These are phyloP conservation scores for Amphimedon queenslandica DNA, from an alignment of 37 sponge, comb jelly and placozoan species.

Conservation along the genomic window DNA sequence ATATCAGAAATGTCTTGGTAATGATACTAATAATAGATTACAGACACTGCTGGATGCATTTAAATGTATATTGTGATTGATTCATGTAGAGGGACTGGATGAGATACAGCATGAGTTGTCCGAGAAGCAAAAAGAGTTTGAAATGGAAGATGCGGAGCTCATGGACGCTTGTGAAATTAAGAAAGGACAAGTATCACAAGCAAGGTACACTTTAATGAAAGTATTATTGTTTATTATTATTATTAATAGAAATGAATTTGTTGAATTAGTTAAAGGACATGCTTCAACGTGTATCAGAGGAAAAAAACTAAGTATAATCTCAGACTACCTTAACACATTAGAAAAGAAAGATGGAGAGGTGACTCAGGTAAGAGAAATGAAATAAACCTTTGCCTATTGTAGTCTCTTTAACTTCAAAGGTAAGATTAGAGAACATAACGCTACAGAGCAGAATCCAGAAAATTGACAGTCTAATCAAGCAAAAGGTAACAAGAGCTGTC, in stretches of 20 bases:
- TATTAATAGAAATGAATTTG: not conserved
- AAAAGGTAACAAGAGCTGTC: constrained; percentile 47
- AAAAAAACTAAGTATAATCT: not conserved
- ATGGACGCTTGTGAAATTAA: constrained; percentile 48
- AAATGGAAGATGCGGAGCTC: constrained; percentile 31
- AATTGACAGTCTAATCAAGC: constrained; percentile 71
- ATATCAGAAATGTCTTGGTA: constrained; percentile 75
- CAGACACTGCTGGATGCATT: too few species aligned
- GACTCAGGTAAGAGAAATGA: too few species aligned
- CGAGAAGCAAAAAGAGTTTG: constrained; percentile 27
- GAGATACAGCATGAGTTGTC: constrained; percentile 52
- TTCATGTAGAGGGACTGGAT: constrained; percentile 57
- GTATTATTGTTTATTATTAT: not conserved
- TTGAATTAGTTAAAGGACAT: not conserved
- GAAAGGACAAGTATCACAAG: constrained; percentile 55
- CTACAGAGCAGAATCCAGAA: constrained; percentile 79
- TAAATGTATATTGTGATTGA: too few species aligned
- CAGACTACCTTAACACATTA: not conserved
- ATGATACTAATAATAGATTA: too few species aligned
- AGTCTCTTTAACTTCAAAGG: constrained; percentile 11
- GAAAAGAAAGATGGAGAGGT: constrained; percentile 83
- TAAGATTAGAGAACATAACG: constrained; percentile 88
- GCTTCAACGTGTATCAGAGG: not conserved
- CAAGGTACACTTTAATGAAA: too few species aligned
- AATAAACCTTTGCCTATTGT: not conserved